Evolutionary conservation across 2,113 vertebrate genomes (phyloP).

Genomic region (Colossoma macropomum): DNA sequence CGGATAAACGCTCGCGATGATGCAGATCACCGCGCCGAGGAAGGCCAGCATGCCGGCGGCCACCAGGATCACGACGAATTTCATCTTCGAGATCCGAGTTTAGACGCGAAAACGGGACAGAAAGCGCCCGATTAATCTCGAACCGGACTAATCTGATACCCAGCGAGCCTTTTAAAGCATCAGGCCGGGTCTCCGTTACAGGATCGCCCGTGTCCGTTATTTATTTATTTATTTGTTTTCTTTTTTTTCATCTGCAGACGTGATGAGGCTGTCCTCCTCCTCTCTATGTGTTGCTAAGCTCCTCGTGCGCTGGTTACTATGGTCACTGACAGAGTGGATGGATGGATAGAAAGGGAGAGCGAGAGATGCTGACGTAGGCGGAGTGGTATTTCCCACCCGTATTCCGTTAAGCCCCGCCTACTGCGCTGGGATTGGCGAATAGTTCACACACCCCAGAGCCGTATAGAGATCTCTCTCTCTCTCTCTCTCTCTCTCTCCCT

Average conservation of each 20-base stretch:
- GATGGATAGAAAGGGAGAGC: slow-evolving; percentile 37
- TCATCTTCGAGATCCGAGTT: slow-evolving; percentile 73
- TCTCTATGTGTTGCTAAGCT: slow-evolving; percentile 73
- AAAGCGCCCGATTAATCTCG: not conserved
- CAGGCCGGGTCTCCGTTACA: not conserved
- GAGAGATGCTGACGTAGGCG: not conserved
- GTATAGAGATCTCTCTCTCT: no score
- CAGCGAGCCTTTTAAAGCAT: not conserved
- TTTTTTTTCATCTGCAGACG: slow-evolving; percentile 16
- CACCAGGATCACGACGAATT: slow-evolving; percentile 92
- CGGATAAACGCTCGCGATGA: slow-evolving; percentile 92
- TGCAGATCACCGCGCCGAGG: slow-evolving; percentile 93
- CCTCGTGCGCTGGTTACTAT: slow-evolving; percentile 74
- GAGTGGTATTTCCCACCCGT: not conserved
- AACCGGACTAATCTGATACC: not conserved
- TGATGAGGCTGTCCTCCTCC: slow-evolving; percentile 45
- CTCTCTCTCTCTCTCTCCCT: no score
- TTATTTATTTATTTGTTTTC: slow-evolving; percentile 6
- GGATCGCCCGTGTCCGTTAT: not conserved
- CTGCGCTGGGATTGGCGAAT: not conserved
- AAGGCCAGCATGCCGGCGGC: slow-evolving; percentile 92
- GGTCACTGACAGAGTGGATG: slow-evolving; percentile 58
- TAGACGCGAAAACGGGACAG: not conserved
- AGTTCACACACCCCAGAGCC: no score
- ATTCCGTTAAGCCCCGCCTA: not conserved